Evolutionary conservation across 2,888 invertebrate species (phyloP), one percentile per base, ranked within the genome.

Genomic region (Synergus umbraculus): DNA sequence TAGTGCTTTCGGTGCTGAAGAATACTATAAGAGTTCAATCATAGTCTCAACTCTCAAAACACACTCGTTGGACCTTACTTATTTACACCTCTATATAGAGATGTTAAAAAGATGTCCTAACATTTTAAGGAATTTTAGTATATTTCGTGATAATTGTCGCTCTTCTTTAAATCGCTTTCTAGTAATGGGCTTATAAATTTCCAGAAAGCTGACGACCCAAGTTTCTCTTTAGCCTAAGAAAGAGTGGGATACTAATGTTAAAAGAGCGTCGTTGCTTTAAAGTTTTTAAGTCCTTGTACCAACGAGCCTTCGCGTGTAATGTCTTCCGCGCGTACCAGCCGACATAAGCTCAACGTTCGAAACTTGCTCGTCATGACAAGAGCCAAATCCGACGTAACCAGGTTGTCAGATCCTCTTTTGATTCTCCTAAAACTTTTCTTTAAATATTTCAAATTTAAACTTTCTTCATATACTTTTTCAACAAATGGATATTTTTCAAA

Each of bases 211-310:
- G 78, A 73, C 69, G 69, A 73, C 49, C 69, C 49, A 73, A 73
- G 69, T 82, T 83, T 80, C 79, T 73, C 79, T 81, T 77, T 77
- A 79, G 79, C 77, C 79, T 64, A 29, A n/a, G 66, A 18, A 79
- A 60, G 46, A 83, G 80, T 81, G 80, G 80, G 80, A 82, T 80
- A 66, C 67, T 83, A 80, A 81, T 78, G 82, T 79, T 81, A 81
- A 81, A 80, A 82, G 69, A 22, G 22, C 22, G 22, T 22, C 80
- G 81, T 78, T 78, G 84, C 79, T 80, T 88, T 87, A 87, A 90
- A 89, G 89, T 90, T 89, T 87, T 88, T 86, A 89, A 89, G 88
- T 87, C 87, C 82, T 80, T 81, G 83, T 85, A 84, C 83, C 85
- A 85, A 83, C 87, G 84, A 81, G 84, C 81, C 82, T 82, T 81